A percentile compares a stretch with the other conserved stretches of the same genome.
Conservation (phyloP, 2,888 invertebrate species). For the Drosophila limbata region DNA sequence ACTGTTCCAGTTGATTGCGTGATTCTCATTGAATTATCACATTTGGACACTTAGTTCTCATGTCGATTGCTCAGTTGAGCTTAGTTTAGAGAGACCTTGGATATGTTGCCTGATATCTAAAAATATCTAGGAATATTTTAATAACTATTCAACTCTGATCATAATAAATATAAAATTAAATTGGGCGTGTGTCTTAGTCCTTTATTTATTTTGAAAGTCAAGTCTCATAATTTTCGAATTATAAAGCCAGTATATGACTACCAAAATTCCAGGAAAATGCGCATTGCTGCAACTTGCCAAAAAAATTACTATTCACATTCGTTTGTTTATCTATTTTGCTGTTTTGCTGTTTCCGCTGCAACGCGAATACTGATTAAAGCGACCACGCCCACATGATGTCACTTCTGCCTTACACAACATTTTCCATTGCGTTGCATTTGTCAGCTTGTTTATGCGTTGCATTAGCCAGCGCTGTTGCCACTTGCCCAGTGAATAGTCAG, state of each 20-base stretch:
- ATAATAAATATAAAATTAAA: too few relatives aligned
- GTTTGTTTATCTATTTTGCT: conserved; percentile 20
- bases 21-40: conserved; percentile 39
- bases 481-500: conserved; percentile 1
- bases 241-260: conserved; percentile 4
- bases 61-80: conserved; percentile 21
- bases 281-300: background rate
- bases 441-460: conserved; percentile 61
- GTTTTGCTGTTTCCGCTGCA: conserved; percentile 13
- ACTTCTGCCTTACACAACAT: conserved; percentile 9
- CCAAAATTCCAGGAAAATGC: conserved; percentile 4
- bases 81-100: background rate
- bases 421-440: conserved; percentile 63
- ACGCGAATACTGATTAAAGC: conserved; percentile 31
- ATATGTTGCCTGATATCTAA: background rate
- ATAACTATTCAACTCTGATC: too few relatives aligned
- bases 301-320: conserved; percentile 1
- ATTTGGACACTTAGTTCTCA: conserved; percentile 9
- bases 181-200: too few relatives aligned
- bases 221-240: background rate
- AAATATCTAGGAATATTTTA: too few relatives aligned
- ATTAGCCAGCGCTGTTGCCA: conserved; percentile 39
- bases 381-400: conserved; percentile 33
- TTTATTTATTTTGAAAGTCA: too few relatives aligned
- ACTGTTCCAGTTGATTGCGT: conserved; percentile 16